Base-by-base conservation (phyloP, 2,888 invertebrate genomes). In the Nebria salina region DNA sequence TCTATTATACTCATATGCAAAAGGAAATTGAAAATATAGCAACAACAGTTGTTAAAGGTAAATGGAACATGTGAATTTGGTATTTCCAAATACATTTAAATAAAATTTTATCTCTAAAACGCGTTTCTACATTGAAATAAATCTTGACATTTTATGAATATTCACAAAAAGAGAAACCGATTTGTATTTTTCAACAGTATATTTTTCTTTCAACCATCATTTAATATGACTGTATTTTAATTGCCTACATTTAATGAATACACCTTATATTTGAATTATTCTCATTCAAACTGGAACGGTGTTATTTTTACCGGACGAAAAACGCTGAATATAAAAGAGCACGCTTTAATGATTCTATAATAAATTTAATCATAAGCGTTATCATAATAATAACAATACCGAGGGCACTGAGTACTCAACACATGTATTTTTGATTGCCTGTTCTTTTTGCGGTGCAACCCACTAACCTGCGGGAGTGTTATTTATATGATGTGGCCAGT, bases 51-150 rank as follows among this genome's bases (percentile, higher is more conserved):
- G 70, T 20, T 11, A 26, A 70, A 70, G 26, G 25, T 34, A 8
- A 15, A 25, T 70, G 70, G 70, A 70, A 70, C 70, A 70, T 70
- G 70, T 70, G 70, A 34, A 70, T 70, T n/a, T 70, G 70, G 70
- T 20, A 34, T 70, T 70, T 34, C 20, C 70, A 70, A 70, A 26
- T 26, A 70, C 25, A 70, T 70, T 20, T 70, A 70, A 70, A 70
- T 70, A 15, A 15, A 70, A 70, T 70, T 70, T 13, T 34, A 34
- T 34, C 20, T 54, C 54, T 54, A 13, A 54, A 54, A 8, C 2
- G 54, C 54, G 34, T 54, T 54, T 54, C 54, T 8, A 54, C 20
- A 20, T 20, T 20, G 20, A 20, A 20, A 20, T 20, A 20, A 20
- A 20, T 54, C 7, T 54, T 13, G 11, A 54, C 54, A 54, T 54